phyloP scores from a whole-genome alignment of 2,797 vertebrate species.

The Pseudocheirus occidentalis region DNA sequence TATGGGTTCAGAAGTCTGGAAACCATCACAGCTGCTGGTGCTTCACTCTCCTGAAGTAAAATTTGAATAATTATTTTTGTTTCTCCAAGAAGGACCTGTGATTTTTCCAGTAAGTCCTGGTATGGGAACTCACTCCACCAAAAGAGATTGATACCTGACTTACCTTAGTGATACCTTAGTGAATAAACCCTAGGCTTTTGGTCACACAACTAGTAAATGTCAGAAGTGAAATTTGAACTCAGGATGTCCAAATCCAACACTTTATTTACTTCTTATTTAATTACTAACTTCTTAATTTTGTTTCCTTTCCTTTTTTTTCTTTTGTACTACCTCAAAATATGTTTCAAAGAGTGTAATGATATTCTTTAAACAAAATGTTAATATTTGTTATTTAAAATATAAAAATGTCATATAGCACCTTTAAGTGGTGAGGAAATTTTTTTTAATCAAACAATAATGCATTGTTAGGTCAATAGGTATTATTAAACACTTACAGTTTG shows the following conservation, averaged over 20 bases:
- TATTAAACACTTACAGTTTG: background rate
- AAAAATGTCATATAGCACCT: background rate
- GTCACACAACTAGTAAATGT: background rate
- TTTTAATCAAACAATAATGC: background rate
- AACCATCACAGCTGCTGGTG: too few species aligned
- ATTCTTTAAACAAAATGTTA: background rate
- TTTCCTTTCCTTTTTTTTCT: background rate
- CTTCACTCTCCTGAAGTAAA: too few species aligned
- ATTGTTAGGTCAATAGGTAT: background rate
- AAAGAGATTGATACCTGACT: background rate
- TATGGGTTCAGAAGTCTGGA: too few species aligned
- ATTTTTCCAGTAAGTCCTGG: background rate
- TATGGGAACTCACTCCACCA: background rate
- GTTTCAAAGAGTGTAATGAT: background rate
- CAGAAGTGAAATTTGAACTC: background rate
- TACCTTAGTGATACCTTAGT: background rate
- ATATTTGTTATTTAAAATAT: background rate
- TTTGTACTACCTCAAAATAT: background rate
- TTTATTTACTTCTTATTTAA: background rate
- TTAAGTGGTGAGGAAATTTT: background rate
- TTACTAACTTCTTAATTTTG: background rate
- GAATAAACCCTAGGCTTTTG: background rate
- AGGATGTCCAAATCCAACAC: background rate
- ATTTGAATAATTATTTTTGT: background rate
- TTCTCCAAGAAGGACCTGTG: background rate